Base-by-base conservation (phyloP, 2,888 invertebrate genomes). In the Axea sp. region DNA sequence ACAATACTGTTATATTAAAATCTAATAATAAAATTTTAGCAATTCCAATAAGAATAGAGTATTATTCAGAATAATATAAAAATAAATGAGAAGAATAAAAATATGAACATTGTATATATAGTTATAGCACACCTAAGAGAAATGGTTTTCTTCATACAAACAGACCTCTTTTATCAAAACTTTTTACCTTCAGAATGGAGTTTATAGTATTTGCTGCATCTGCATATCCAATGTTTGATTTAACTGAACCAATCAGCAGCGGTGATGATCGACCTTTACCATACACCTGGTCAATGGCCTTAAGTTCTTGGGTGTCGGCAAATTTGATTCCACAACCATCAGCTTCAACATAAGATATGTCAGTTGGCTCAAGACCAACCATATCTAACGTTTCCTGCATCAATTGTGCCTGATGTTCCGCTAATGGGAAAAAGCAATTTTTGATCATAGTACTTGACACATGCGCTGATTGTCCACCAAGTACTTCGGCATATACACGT, bases 261-360 rank as follows among this genome's bases (percentile, higher is more conserved):
- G 80, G 78, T 7, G 49, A 11, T 1, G 53, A 43, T 59, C 80
- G 69, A 22, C 39, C 60, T 33, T 73, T 43, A 3, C 76, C 73
- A 30, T 76, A 76, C 1, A 78, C 75, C 0, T 15, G 11, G 5
- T 77, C 79, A 2, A 80, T 77, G 2, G 80, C 77, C n/a, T 72
- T 33, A 0, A 76, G 30, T 28, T 80, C 81, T 4, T 59, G 37
- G 1, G 71, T 45, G 53, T 79, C 78, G 6, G 91, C 90, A 14
- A 90, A 88, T 15, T 84, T 90, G 2, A 90, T 90, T 49, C 91
- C 92, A 12, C 91, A 91, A 9, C 92, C 92, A 83, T 92, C 83
- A 9, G 79, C 79, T 7, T 81, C 81, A 0, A 81, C 5, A 19
- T 71, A 81, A 0, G 60, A 39, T 3, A 81, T 35, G 4, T 76